phyloP scores from a whole-genome alignment of 1,140 invertebrate species.

The Whitmania pigra region DNA sequence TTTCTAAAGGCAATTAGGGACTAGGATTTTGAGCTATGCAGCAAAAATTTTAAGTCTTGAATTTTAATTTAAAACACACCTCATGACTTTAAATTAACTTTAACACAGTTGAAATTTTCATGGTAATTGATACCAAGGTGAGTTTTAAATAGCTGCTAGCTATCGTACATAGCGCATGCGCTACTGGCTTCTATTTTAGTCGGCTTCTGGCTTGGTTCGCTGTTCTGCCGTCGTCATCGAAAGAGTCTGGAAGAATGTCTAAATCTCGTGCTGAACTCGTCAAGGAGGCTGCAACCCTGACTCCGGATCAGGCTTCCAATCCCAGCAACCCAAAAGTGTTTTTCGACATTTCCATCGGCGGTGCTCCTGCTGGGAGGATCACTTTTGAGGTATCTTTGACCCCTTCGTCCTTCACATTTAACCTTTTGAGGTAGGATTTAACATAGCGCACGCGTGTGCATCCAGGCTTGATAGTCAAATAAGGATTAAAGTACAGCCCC shows the following conservation, averaged over 20 bases:
- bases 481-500: background rate
- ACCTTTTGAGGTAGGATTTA: background rate
- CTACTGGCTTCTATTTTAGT: no score
- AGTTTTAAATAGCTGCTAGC: no score
- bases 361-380: constrained; percentile 10
- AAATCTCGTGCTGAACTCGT: constrained; percentile 13
- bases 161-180: no score
- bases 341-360: constrained; percentile 16
- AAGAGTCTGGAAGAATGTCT: constrained; percentile 6
- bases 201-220: no score
- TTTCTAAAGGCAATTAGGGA: no score
- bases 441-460: background rate
- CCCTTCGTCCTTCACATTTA: constrained; percentile 10
- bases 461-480: background rate
- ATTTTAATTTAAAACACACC: no score
- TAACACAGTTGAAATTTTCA: no score
- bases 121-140: no score
- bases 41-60: no score
- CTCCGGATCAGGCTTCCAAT: constrained; percentile 12
- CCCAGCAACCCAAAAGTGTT: constrained; percentile 13
- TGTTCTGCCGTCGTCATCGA: no score
- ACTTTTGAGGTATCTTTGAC: constrained; percentile 16
- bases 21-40: no score
- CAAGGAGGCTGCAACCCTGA: constrained; percentile 13
- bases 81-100: no score